These are phyloP conservation scores for Telenomus remus DNA, from an alignment of 1,140 invertebrate species.

Conservation along the genomic window DNA sequence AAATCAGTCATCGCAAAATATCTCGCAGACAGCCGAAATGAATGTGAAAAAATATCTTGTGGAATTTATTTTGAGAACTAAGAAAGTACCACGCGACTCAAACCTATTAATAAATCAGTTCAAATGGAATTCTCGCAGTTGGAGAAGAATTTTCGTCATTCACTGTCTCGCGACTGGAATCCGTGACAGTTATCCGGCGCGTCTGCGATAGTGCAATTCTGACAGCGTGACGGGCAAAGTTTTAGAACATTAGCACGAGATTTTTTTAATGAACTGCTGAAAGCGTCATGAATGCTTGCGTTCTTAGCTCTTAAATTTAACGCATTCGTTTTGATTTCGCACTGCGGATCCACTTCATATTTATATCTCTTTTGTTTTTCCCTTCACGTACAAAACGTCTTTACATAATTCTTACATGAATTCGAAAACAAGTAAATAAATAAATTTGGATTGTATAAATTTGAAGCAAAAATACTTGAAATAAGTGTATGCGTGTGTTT, in stretches of 20 bases:
- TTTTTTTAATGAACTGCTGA: constrained; percentile 41
- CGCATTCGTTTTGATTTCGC: no score
- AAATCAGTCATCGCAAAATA: no score
- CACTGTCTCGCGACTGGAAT: constrained; percentile 20
- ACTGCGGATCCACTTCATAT: no score
- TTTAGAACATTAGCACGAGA: constrained; percentile 7
- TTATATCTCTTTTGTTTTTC: no score
- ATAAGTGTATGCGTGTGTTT: no score
- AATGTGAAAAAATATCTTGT: no score
- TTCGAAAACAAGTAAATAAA: no score
- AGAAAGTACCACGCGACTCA: constrained; percentile 18
- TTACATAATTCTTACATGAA: no score
- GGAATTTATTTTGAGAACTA: constrained; percentile 19
- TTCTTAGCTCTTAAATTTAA: not conserved
- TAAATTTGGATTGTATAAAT: no score
- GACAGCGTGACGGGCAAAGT: constrained; percentile 23
- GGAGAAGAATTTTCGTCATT: constrained; percentile 40
- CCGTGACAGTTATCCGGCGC: constrained; percentile 27
- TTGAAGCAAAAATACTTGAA: no score
- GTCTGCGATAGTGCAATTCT: constrained; percentile 14
- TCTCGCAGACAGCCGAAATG: no score
- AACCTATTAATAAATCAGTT: constrained; percentile 36
- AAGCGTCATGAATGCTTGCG: constrained; percentile 18
- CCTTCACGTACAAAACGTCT: no score
- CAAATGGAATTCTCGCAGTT: constrained; percentile 21